Percentiles rank a stretch among this genome's conserved stretches.
These are phyloP conservation scores for Branchellion lobata DNA, from an alignment of 2,888 invertebrate species.

Conservation along the genomic window DNA sequence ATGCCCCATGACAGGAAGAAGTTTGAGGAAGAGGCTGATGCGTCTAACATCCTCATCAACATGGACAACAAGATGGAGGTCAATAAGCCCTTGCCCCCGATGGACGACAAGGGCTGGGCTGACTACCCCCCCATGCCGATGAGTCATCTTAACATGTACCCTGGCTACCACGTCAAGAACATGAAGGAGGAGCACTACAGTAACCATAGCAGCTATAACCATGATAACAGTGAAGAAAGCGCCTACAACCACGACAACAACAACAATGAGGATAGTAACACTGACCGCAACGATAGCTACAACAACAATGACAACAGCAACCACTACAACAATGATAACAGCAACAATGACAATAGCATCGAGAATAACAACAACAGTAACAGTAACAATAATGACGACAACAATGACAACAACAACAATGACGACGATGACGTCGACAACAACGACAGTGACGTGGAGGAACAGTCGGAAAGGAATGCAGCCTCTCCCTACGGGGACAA, in stretches of 20 bases:
- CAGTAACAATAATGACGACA: neutral
- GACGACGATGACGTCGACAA: neutral
- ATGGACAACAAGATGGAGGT: conserved; percentile 31
- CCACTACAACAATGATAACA: neutral
- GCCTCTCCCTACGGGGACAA: neutral
- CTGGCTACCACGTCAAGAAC: conserved; percentile 1
- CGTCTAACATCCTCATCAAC: conserved; percentile 12
- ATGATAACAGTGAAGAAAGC: neutral
- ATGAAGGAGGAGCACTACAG: conserved; percentile 12
- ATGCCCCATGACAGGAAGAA: conserved; percentile 25
- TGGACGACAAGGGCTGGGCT: conserved; percentile 18
- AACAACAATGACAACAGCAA: conserved; percentile 6
- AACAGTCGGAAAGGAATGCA: neutral
- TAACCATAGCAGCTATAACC: neutral
- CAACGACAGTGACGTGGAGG: neutral
- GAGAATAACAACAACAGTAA: neutral
- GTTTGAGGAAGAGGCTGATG: neutral
- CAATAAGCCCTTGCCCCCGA: neutral
- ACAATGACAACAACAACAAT: conserved; percentile 5
- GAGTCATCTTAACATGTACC: neutral
- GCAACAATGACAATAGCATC: neutral
- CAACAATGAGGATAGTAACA: neutral
- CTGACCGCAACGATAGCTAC: neutral
- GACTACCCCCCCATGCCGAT: conserved; percentile 1
- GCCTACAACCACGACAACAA: neutral